Conservation (phyloP, 2,113 vertebrate species). For the Poeciliopsis turrubarensis region DNA sequence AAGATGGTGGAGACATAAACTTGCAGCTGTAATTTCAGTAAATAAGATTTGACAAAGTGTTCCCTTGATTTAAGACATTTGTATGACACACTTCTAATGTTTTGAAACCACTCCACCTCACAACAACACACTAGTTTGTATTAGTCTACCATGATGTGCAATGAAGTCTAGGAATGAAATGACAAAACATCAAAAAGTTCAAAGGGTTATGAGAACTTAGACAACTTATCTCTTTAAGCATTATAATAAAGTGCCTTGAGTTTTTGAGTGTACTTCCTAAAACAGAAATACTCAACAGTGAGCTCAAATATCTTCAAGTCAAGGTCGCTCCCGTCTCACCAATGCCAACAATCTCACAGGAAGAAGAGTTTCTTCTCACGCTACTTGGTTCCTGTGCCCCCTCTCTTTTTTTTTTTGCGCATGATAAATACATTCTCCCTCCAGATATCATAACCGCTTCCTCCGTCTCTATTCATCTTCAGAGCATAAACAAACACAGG, state of each 20-base stretch:
- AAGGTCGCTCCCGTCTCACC: slow-evolving; percentile 61
- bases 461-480: slow-evolving; percentile 44
- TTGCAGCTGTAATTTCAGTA: too few species aligned
- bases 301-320: slow-evolving; percentile 44
- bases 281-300: slow-evolving; percentile 19
- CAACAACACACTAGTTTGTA: too few species aligned
- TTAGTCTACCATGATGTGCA: too few species aligned
- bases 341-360: slow-evolving; percentile 45
- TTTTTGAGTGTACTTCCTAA: slow-evolving; percentile 58
- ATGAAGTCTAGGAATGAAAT: too few species aligned
- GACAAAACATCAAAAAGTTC: too few species aligned
- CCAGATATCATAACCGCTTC: slow-evolving; percentile 48
- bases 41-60: too few species aligned
- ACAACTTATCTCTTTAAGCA: slow-evolving; percentile 19
- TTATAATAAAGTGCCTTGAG: slow-evolving; percentile 17
- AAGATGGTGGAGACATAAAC: too few species aligned
- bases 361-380: slow-evolving; percentile 54
- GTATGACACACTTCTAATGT: too few species aligned
- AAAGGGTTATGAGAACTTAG: too few species aligned
- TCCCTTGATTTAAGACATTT: too few species aligned
- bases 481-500: slow-evolving; percentile 60
- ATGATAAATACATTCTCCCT: slow-evolving; percentile 49
- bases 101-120: too few species aligned
- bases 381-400: slow-evolving; percentile 34
- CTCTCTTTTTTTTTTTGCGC: neutral